Evolutionary conservation across 2,888 invertebrate species (phyloP).

Genomic region (Leptothorax acervorum): DNA sequence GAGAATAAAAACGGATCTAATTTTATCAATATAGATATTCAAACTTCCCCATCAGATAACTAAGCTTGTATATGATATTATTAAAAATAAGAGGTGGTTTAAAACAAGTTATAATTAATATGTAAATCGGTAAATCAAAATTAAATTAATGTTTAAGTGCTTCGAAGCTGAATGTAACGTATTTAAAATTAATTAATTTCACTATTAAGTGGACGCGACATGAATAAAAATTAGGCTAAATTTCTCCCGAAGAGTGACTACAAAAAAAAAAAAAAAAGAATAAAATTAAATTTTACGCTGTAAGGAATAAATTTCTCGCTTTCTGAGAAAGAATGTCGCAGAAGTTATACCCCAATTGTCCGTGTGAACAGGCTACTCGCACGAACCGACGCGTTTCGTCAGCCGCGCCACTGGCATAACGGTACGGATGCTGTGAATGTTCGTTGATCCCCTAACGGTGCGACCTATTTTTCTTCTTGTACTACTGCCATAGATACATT

Average conservation of each 20-base stretch:
- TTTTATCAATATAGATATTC: neutral
- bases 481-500: slow-evolving; percentile 23
- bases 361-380: neutral
- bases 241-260: neutral
- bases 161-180: neutral
- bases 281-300: neutral
- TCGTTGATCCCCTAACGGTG: slow-evolving; percentile 51
- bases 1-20: neutral
- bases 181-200: slow-evolving; percentile 12
- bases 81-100: neutral
- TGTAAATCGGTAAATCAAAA: neutral
- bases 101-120: neutral
- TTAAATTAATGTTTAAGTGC: neutral
- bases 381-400: neutral
- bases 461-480: slow-evolving; percentile 42
- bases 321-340: neutral
- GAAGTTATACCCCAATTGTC: neutral
- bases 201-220: neutral
- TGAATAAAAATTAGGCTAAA: neutral
- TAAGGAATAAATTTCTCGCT: neutral
- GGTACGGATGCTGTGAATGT: slow-evolving; percentile 65
- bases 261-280: neutral
- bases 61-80: neutral
- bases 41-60: neutral
- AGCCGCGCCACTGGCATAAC: slow-evolving; percentile 37